These are phyloP conservation scores for Catostomus latipinnis DNA, from an alignment of 2,797 vertebrate species.

Conservation along the genomic window DNA sequence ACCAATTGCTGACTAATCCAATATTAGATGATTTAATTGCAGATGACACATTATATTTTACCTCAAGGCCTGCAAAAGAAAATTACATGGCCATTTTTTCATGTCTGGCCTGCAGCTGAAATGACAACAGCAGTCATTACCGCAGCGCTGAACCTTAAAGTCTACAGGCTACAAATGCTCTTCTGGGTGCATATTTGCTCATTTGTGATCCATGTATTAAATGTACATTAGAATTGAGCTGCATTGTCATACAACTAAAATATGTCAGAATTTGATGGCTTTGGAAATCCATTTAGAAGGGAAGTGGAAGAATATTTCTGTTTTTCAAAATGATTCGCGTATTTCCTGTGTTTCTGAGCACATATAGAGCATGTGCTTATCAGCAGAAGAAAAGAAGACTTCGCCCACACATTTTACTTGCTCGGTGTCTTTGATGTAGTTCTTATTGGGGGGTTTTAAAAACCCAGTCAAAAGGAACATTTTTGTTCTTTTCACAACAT, in stretches of 20 bases:
- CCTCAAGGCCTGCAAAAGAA: conserved; percentile 10
- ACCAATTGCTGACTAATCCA: conserved; percentile 14
- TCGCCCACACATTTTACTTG: conserved; percentile 38
- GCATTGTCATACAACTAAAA: neutral
- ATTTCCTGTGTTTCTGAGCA: conserved; percentile 4
- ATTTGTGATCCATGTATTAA: neutral
- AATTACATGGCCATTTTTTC: neutral
- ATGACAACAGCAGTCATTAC: conserved; percentile 7
- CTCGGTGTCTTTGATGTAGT: conserved; percentile 30
- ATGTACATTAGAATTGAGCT: neutral
- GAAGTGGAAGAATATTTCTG: conserved; percentile 13
- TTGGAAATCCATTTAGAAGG: conserved; percentile 15
- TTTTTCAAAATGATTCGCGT: neutral
- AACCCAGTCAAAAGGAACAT: neutral
- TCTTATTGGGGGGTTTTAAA: conserved; percentile 4
- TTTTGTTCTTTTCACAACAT: conserved; percentile 20
- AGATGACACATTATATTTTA: conserved; percentile 1
- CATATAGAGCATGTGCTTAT: conserved; percentile 41
- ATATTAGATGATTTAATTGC: conserved; percentile 2
- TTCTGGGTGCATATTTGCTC: neutral
- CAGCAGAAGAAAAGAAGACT: conserved; percentile 33
- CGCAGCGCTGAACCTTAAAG: neutral
- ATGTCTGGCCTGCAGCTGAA: neutral
- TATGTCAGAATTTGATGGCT: conserved; percentile 6
- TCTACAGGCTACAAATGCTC: neutral